Percentiles rank a stretch among this genome's conserved stretches.
Conservation (phyloP, 2,797 vertebrate species). For the Pampus argenteus region DNA sequence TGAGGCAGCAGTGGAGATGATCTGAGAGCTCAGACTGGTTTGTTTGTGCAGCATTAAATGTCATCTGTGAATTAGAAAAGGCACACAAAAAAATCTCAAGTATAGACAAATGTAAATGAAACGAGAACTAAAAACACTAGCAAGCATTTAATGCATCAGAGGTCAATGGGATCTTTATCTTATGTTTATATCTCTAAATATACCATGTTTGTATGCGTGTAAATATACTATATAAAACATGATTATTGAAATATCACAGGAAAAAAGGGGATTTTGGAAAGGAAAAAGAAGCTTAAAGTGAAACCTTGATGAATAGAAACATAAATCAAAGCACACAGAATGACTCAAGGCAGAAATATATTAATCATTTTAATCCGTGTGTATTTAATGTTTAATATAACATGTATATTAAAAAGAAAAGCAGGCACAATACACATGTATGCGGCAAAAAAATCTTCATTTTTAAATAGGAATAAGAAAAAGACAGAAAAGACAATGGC, state of each 20-base stretch:
- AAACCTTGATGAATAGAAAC: neutral
- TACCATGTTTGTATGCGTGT: too few species aligned
- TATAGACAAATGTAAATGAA: neutral
- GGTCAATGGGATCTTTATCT: neutral
- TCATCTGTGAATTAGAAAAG: neutral
- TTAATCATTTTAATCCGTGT: neutral
- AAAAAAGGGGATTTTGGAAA: neutral
- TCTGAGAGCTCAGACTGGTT: too few species aligned
- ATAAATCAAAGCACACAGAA: neutral
- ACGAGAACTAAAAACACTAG: neutral
- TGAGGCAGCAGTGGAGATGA: neutral
- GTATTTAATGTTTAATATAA: neutral
- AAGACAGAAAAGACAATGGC: neutral
- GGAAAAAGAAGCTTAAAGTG: neutral
- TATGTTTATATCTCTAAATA: neutral
- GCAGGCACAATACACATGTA: too few species aligned
- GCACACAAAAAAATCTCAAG: neutral
- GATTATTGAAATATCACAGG: conserved; percentile 3
- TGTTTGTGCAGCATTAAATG: neutral
- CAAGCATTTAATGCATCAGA: neutral
- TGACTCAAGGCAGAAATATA: too few species aligned
- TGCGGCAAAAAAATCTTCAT: neutral
- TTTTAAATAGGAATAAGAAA: neutral
- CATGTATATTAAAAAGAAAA: neutral
- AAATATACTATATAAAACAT: neutral